Conservation (phyloP, 2,888 invertebrate genomes). For the Coleophora deauratella region DNA sequence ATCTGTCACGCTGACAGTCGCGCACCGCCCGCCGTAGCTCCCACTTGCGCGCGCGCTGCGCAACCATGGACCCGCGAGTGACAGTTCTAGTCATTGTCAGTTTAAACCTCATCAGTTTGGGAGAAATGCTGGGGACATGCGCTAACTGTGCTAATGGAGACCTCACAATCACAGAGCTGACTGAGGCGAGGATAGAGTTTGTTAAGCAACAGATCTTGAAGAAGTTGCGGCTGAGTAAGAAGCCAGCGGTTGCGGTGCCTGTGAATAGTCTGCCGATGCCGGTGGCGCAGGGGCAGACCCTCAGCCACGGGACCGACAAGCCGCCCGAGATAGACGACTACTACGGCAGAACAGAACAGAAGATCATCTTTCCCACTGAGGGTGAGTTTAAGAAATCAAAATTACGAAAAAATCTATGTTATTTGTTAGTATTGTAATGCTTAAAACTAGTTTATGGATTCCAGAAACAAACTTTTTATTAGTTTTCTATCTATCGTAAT, state of each 20-base stretch:
- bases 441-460: too few species aligned
- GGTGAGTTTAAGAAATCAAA: conserved; percentile 75
- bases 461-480: too few species aligned
- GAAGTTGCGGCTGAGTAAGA: conserved; percentile 83
- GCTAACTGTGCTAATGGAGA: conserved; percentile 63
- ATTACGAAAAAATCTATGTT: too few species aligned
- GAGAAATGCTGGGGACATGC: conserved; percentile 47
- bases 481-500: too few species aligned
- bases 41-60: conserved; percentile 28
- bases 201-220: conserved; percentile 89
- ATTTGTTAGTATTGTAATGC: too few species aligned
- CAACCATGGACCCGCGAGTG: conserved; percentile 37
- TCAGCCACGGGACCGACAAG: conserved; percentile 71
- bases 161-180: conserved; percentile 69
- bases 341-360: conserved; percentile 88
- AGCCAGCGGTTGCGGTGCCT: conserved; percentile 78
- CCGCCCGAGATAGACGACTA: conserved; percentile 82
- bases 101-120: conserved; percentile 37
- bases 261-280: conserved; percentile 81
- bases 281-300: conserved; percentile 81
- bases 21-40: conserved; percentile 23
- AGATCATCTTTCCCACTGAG: conserved; percentile 86
- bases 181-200: conserved; percentile 82
- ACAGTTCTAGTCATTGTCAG: conserved; percentile 46
- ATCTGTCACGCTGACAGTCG: conserved; percentile 29